Percentiles rank a stretch among this genome's conserved stretches.
Evolutionary conservation across 2,113 vertebrate genomes (phyloP).

Genomic region (Halichoeres trimaculatus): DNA sequence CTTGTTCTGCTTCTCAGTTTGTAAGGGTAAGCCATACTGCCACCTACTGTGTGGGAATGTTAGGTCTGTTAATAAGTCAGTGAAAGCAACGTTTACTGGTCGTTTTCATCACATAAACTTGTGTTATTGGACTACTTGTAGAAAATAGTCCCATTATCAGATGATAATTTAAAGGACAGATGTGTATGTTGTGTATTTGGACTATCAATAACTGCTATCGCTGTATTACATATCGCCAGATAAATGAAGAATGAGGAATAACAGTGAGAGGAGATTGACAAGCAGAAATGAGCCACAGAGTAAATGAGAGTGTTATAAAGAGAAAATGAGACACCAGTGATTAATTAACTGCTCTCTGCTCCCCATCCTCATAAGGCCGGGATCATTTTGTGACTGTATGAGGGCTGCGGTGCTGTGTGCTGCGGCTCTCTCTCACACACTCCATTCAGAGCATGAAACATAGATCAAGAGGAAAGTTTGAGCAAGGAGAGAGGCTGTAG

Average conservation of each 20-base stretch:
- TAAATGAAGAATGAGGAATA: slow-evolving; percentile 5
- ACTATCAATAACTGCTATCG: not conserved
- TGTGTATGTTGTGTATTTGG: not conserved
- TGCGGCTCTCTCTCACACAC: slow-evolving; percentile 36
- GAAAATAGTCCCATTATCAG: too few relatives aligned
- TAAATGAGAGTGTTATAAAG: slow-evolving; percentile 63
- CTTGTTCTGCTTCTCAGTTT: too few relatives aligned
- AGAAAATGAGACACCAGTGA: slow-evolving; percentile 57
- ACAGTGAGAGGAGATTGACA: slow-evolving; percentile 25
- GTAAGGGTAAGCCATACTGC: too few relatives aligned
- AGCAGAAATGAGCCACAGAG: slow-evolving; percentile 49
- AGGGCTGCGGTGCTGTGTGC: slow-evolving; percentile 46
- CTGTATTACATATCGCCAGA: slow-evolving; percentile 1
- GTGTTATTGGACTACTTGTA: too few relatives aligned
- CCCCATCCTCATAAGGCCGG: slow-evolving; percentile 49
- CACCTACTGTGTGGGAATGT: too few relatives aligned
- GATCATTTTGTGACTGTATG: slow-evolving; percentile 52
- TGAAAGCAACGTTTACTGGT: too few relatives aligned
- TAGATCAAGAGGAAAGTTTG: slow-evolving; percentile 78
- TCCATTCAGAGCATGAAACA: slow-evolving; percentile 70
- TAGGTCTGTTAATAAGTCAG: too few relatives aligned
- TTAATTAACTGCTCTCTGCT: slow-evolving; percentile 61
- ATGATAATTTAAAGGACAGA: too few relatives aligned
- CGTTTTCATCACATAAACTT: too few relatives aligned
- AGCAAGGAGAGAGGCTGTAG: slow-evolving; percentile 53